Conservation (phyloP, 2,113 vertebrate genomes). For the Xiphophorus hellerii region DNA sequence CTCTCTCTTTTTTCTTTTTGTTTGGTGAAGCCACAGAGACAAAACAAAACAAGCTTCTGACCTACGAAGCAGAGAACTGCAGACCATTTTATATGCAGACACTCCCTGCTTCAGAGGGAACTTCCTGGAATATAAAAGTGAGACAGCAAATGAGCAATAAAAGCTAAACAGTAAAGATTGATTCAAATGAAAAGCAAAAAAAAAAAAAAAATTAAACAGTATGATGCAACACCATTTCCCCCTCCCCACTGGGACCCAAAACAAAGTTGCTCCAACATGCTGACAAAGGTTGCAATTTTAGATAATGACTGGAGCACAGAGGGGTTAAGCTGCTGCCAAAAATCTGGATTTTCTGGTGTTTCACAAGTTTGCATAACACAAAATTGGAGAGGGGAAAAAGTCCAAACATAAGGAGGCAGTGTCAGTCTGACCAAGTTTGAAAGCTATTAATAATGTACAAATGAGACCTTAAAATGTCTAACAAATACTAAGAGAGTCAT, state of each 20-base stretch:
- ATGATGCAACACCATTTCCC: not conserved
- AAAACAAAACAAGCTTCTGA: constrained; percentile 99
- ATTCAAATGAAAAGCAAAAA: constrained; percentile 53
- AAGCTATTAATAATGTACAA: constrained; percentile 17
- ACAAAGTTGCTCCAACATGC: constrained; percentile 65
- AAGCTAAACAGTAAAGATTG: constrained; percentile 90
- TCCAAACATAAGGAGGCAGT: constrained; percentile 19
- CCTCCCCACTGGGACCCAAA: not conserved
- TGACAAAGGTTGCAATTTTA: constrained; percentile 47
- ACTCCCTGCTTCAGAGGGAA: constrained; percentile 99
- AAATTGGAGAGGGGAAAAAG: constrained; percentile 12
- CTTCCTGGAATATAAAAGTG: constrained; percentile 96
- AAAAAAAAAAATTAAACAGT: constrained; percentile 36
- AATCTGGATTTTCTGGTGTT: constrained; percentile 47
- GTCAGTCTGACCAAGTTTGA: constrained; percentile 33
- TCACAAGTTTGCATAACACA: constrained; percentile 54
- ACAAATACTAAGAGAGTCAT: constrained; percentile 3
- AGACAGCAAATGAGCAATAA: constrained; percentile 96
- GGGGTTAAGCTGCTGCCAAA: constrained; percentile 39
- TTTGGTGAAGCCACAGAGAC: constrained; percentile 98
- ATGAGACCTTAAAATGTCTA: constrained; percentile 1
- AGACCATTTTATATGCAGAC: constrained; percentile 99
- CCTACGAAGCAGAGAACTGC: constrained; percentile 99
- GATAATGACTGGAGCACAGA: constrained; percentile 27
- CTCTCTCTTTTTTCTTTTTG: constrained; percentile 11